Base-by-base conservation (phyloP, 2,888 invertebrate genomes). In the Frankliniella fusca region DNA sequence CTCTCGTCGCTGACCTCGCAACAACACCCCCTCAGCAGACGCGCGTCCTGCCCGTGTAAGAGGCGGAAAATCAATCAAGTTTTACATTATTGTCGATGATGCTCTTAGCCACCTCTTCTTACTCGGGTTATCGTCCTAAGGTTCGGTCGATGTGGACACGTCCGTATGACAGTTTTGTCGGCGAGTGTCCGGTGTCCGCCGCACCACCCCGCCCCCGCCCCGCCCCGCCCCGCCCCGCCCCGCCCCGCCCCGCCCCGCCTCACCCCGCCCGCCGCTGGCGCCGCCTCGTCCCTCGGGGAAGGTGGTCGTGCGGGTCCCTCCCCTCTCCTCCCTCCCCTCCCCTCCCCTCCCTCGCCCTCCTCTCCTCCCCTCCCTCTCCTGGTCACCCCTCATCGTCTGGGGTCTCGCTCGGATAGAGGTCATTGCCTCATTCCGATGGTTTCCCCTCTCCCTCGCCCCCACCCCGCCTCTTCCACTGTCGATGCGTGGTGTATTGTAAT, bases 361-460 rank as follows among this genome's bases (percentile, higher is more conserved):
- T 5, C 5, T 5, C 5, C 5, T 38, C 38, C 38, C 38, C 38
- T 5, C 5, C 38, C 38, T 5, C 38, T 38, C 38, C 38, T 38
- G 38, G 38, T 38, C 38, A 38, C 38, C 38, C 38, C 38, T 38
- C 38, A 5, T 38, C 38, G 54, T 54, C 54, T 54, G 54, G 54
- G 54, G 15, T 20, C 54, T 12, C 54, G 27, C 70, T 76, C 9
- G 70, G 27, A 23, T 76, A 27, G 70, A 76, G 70, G 70, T 76
- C 70, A 27, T 76, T 76, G 70, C 70, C 70, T 76, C 70, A 76
- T 76, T 76, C 70, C 70, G 70, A 76, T 76, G 70, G 23, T 12
- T 10, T 12, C 70, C 70, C 70, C 23, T 11, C 70, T 23, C 70
- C 70, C 70, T 23, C 70, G 23, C 10, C 38, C 38, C 7, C 70